phyloP scores from a whole-genome alignment of 2,797 vertebrate genomes.

The Pempheris klunzingeri region DNA sequence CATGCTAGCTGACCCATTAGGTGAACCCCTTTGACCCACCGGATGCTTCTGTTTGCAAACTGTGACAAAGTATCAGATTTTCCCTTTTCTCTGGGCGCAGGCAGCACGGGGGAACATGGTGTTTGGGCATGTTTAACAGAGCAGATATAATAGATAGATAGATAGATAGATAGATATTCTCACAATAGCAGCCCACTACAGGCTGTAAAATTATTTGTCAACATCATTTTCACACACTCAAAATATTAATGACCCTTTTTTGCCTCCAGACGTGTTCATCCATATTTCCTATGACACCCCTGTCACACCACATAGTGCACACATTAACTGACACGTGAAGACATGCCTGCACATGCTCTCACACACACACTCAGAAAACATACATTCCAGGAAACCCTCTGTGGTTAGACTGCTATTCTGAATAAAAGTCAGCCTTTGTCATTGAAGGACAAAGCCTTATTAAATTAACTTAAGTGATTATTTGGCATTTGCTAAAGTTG shows the following conservation, averaged over 20 bases:
- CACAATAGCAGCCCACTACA: too few relatives aligned
- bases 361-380: conserved; percentile 18
- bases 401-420: conserved; percentile 34
- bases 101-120: conserved; percentile 63
- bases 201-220: too few relatives aligned
- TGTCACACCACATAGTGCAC: background rate
- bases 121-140: conserved; percentile 52
- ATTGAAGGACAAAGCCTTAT: conserved; percentile 73
- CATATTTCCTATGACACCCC: conserved; percentile 50
- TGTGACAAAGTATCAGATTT: conserved; percentile 84
- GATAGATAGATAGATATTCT: too few relatives aligned
- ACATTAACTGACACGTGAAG: conserved; percentile 41
- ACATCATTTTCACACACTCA: too few relatives aligned
- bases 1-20: conserved; percentile 79
- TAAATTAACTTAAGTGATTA: conserved; percentile 67
- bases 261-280: too few relatives aligned
- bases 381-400: conserved; percentile 28
- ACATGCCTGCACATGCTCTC: conserved; percentile 29
- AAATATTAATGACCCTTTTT: too few relatives aligned
- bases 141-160: too few relatives aligned
- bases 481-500: conserved; percentile 58
- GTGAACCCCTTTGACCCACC: conserved; percentile 69
- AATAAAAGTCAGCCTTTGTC: conserved; percentile 56
- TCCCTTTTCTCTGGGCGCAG: conserved; percentile 77
- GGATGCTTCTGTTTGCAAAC: conserved; percentile 88